Evolutionary conservation across 2,113 vertebrate genomes (phyloP).

Genomic region (Machaerirhynchus nigripectus): DNA sequence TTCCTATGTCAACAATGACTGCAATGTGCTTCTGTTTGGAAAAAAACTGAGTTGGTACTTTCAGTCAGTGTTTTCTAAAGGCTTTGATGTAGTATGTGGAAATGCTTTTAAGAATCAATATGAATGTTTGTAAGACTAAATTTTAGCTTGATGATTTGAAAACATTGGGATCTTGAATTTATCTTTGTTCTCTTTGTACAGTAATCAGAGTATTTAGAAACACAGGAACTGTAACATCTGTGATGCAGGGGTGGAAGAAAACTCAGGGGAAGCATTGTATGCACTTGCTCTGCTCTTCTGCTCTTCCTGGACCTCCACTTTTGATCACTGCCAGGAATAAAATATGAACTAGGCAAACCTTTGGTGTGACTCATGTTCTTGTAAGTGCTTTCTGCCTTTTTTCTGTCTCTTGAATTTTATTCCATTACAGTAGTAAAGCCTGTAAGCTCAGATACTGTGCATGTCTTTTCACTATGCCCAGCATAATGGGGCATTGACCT

Average conservation of each 20-base stretch:
- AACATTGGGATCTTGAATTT: neutral
- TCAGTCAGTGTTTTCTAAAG: neutral
- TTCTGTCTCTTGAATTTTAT: neutral
- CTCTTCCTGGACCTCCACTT: neutral
- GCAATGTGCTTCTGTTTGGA: neutral
- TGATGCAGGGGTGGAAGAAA: neutral
- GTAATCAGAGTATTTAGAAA: neutral
- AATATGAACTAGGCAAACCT: neutral
- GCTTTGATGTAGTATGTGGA: neutral
- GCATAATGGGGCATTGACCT: neutral
- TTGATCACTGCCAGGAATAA: neutral
- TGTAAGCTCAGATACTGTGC: neutral
- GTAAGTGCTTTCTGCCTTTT: neutral
- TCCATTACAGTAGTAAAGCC: neutral
- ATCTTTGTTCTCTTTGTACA: neutral
- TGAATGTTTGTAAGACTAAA: neutral
- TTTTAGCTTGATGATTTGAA: neutral
- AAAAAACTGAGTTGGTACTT: neutral
- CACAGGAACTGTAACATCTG: neutral
- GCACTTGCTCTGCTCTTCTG: neutral
- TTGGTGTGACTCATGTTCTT: neutral
- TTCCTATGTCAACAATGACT: neutral
- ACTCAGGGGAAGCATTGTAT: rapidly evolving
- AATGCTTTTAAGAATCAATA: neutral
- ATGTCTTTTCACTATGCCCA: neutral